Evolutionary conservation across 2,797 vertebrate genomes (phyloP), one percentile per base, ranked within the genome.

Genomic region (Liasis olivaceus): DNA sequence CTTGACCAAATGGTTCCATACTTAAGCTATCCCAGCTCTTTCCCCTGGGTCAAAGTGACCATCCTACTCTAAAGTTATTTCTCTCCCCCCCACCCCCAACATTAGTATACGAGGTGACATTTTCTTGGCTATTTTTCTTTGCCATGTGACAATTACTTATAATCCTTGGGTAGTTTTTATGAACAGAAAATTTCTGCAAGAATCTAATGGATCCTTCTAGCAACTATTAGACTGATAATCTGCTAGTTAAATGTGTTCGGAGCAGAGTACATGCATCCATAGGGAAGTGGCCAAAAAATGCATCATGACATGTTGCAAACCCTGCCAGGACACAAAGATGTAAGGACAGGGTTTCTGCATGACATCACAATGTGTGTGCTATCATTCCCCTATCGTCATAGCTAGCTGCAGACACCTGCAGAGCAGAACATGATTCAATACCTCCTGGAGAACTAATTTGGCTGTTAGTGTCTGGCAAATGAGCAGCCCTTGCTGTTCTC

Each of bases 181-280:
- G 6, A 64, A 31, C 2, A 56, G 7, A 28, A 7, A 59, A 42
- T 2, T 62, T 62, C 24, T 72, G 90, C 90, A 94, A 91, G 95
- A 95, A 96, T 22, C 86, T 26, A 24, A 95, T 93, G 94, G 95
- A 95, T 96, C 94, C 92, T 95, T 96, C 94, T 95, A 91, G 86
- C 5, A 90, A 89, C 90, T 94, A 96, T 96, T 87, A 92, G 96
- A 69, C 64, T 95, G 94, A 95, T 93, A 91, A 97, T 94, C 86
- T 94, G 94, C 93, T 96, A 96, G 95, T 96, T 96, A 95, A 95
- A 96, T 95, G 63, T 93, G 60, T 31, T 96, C 89, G 85, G 85
- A 89, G 63, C 5, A 51, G 51, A 51, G 51, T 62, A 24, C 5
- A 20, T 5, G 22, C 60, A 62, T 62, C 20, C 60, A 62, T 22